Conservation (phyloP, 2,888 invertebrate genomes). For the Chaetoderma sp. region DNA sequence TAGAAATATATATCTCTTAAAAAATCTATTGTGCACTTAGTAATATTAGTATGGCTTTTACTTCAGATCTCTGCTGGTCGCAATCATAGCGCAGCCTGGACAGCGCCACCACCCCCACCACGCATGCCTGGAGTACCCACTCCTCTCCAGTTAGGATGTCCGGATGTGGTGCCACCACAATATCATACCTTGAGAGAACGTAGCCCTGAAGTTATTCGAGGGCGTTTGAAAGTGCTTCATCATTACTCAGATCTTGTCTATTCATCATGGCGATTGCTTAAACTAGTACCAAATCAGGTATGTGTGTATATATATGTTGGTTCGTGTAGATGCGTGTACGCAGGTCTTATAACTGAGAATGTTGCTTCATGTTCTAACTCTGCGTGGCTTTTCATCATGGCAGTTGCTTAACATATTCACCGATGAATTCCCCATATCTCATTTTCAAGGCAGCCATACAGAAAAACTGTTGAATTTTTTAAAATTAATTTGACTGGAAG, state of each 20-base stretch:
- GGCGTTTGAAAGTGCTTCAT: constrained; percentile 74
- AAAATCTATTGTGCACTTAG: no score
- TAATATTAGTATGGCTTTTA: background rate
- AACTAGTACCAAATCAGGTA: constrained; percentile 51
- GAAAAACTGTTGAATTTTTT: no score
- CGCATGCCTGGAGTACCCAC: constrained; percentile 72
- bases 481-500: no score
- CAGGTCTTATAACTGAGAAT: no score
- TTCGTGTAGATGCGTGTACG: no score
- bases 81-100: constrained; percentile 77
- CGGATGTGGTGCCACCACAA: constrained; percentile 74
- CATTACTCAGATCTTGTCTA: constrained; percentile 77
- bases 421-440: no score
- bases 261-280: constrained; percentile 72
- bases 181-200: constrained; percentile 73
- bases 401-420: background rate
- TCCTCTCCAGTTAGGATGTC: constrained; percentile 72
- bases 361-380: no score
- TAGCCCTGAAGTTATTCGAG: constrained; percentile 72
- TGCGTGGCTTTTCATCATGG: background rate
- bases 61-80: constrained; percentile 75
- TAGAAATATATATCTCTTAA: no score
- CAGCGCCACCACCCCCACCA: constrained; percentile 71
- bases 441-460: no score
- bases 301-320: no score